phyloP scores from a whole-genome alignment of 2,888 invertebrate genomes.

The Poecilobothrus nobilitatus region DNA sequence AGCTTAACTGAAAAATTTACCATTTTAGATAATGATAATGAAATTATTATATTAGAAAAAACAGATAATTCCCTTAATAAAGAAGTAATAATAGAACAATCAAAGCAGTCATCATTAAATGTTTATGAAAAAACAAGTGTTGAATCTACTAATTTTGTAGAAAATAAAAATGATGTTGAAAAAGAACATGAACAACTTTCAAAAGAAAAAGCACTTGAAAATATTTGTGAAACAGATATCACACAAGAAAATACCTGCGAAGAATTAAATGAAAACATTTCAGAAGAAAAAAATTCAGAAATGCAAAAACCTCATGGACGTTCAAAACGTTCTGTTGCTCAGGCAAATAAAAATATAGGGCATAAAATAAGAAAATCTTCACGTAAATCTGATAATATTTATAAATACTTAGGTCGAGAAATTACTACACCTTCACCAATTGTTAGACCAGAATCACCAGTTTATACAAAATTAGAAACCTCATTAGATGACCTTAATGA shows the following conservation, averaged over 20 bases:
- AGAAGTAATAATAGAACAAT: too few species aligned
- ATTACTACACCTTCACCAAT: neutral
- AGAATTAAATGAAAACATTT: neutral
- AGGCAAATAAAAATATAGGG: neutral
- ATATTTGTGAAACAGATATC: neutral
- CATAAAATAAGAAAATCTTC: neutral
- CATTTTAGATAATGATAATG: too few species aligned
- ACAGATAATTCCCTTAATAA: too few species aligned
- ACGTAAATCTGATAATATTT: slow-evolving; percentile 6
- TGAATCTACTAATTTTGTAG: too few species aligned
- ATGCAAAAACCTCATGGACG: neutral
- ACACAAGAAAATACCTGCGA: neutral
- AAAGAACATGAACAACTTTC: neutral
- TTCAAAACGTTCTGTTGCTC: neutral
- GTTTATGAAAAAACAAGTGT: too few species aligned
- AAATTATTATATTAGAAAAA: too few species aligned
- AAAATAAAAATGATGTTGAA: neutral
- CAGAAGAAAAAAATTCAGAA: neutral
- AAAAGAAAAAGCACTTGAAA: neutral
- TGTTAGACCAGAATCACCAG: neutral
- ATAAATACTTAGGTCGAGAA: slow-evolving; percentile 2
- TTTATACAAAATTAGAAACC: neutral
- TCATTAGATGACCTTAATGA: neutral
- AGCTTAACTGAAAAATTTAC: too few species aligned
- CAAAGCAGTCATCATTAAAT: too few species aligned